Evolutionary conservation across 2,797 vertebrate species (phyloP).

Genomic region (Bufotes viridis): DNA sequence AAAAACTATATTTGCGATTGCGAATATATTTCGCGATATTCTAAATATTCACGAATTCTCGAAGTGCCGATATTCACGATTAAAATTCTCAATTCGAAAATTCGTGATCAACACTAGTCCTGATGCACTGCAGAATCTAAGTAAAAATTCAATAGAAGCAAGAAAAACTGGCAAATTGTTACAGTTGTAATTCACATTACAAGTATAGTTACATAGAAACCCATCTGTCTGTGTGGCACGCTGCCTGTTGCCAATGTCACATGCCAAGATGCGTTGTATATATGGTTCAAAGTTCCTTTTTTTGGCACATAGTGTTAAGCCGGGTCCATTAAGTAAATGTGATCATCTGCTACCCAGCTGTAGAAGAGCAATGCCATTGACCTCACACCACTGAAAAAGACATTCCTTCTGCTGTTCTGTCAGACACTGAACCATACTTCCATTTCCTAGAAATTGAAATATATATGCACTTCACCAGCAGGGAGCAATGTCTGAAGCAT

Average conservation of each 20-base stretch:
- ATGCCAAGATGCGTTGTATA: conserved; percentile 39
- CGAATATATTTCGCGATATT: too few relatives aligned
- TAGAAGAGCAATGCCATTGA: conserved; percentile 34
- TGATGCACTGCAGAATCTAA: neutral
- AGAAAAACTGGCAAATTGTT: neutral
- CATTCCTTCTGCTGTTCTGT: conserved; percentile 41
- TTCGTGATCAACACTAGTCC: too few relatives aligned
- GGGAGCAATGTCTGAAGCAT: conserved; percentile 4
- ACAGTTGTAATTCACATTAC: conserved; percentile 33
- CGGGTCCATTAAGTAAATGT: conserved; percentile 53
- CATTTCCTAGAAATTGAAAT: conserved; percentile 44
- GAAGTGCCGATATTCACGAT: too few relatives aligned
- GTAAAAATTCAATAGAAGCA: conserved; percentile 12
- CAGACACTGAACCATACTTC: neutral
- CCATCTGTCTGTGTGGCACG: conserved; percentile 55
- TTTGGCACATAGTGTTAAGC: conserved; percentile 40
- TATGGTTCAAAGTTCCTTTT: conserved; percentile 37
- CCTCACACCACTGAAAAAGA: conserved; percentile 38
- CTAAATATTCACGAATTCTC: too few relatives aligned
- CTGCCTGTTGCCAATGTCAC: conserved; percentile 41
- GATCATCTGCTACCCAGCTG: conserved; percentile 54
- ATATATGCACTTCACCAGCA: conserved; percentile 48
- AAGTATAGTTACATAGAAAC: conserved; percentile 28
- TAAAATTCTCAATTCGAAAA: too few relatives aligned
- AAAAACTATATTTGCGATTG: too few relatives aligned